Base-by-base conservation (phyloP, 2,888 invertebrate genomes). In the Iphiclides podalirius region DNA sequence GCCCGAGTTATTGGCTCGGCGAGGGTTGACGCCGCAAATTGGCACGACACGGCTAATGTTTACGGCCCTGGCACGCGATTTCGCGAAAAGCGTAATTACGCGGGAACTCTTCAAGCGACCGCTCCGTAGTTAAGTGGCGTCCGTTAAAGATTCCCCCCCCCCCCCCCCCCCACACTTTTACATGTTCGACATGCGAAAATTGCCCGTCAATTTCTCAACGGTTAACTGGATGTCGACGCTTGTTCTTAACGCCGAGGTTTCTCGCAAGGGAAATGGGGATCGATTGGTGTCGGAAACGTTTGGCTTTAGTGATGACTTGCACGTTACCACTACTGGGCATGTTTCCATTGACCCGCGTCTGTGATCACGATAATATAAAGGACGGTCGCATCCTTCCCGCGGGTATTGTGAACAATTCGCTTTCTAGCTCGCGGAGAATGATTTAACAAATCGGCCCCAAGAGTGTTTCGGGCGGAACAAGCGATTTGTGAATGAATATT, bases 241-340 rank as follows among this genome's bases (percentile, higher is more conserved):
- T 40, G 33, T 45, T 20, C 6, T 3, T 20, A 20, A 20, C 20
- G 20, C 6, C 20, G 6, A 20, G 20, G 6, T 20, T 20, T 20
- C n/a, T n/a, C n/a, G n/a, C n/a, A 35, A 37, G 15, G 31, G 31
- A 13, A 33, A 36, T 41, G 41, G 35, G 28, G 20, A 61, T 73
- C 69, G 75, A 79, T 79, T 70, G 72, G 75, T 76, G 77, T 86
- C 81, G 84, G 84, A 84, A 84, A 81, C 80, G n/a, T n/a, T n/a
- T n/a, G n/a, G n/a, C n/a, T n/a, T n/a, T n/a, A n/a, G n/a, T n/a
- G 64, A 82, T 87, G 87, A 87, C 87, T 87, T 86, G 87, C 87
- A 82, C 68, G 79, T 86, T 80, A 79, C 80, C 77, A 74, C 67
- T 74, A 71, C 70, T 70, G 72, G 70, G 76, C 74, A 77, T 82